Evolutionary conservation across 2,888 invertebrate species (phyloP).

Genomic region (Holacanthella duospinosa): DNA sequence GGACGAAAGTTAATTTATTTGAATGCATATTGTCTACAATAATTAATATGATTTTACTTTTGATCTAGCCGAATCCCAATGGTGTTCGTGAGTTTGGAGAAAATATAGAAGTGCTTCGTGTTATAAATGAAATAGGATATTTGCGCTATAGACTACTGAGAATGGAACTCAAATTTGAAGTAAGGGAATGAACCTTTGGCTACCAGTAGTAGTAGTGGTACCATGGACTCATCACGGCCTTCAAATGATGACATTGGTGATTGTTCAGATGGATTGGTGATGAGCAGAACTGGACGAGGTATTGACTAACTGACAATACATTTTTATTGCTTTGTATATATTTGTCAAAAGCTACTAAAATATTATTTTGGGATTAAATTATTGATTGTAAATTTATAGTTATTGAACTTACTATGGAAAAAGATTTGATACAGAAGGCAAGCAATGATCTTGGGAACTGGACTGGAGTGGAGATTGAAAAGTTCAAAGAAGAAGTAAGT

Average conservation of each 20-base stretch:
- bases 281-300: not conserved
- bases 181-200: too few relatives aligned
- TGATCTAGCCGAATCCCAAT: not conserved
- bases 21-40: too few relatives aligned
- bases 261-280: not conserved
- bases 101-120: not conserved
- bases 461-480: not conserved
- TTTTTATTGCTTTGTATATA: not conserved
- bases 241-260: not conserved
- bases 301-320: not conserved
- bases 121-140: not conserved
- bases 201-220: too few relatives aligned
- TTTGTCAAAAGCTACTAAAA: too few relatives aligned
- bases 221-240: too few relatives aligned
- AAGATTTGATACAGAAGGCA: not conserved
- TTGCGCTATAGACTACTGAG: not conserved
- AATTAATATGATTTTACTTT: too few relatives aligned
- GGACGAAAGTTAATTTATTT: not conserved
- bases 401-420: too few relatives aligned
- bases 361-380: too few relatives aligned
- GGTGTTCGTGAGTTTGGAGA: not conserved
- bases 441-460: not conserved
- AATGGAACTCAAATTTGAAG: not conserved
- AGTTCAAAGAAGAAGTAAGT: not conserved
- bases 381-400: not conserved